Evolutionary conservation across 2,888 invertebrate genomes (phyloP).

Genomic region (Patella ulyssiponensis): DNA sequence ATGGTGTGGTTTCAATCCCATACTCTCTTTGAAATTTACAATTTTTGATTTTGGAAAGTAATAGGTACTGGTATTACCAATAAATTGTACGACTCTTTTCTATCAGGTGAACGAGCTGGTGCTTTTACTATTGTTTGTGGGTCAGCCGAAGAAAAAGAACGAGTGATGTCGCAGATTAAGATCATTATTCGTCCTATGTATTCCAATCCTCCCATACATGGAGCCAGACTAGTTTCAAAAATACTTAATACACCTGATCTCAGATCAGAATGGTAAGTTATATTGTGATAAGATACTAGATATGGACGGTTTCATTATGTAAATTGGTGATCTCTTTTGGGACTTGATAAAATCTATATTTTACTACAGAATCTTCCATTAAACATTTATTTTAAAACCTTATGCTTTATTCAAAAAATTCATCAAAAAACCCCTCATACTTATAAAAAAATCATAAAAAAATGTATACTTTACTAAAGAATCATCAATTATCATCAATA

Average conservation of each 20-base stretch:
- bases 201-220: conserved; percentile 96
- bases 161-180: conserved; percentile 92
- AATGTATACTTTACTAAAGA: too few species aligned
- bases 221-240: conserved; percentile 89
- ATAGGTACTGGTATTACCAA: neutral
- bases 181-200: conserved; percentile 96
- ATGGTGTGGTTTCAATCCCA: too few species aligned
- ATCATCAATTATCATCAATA: neutral
- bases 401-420: too few species aligned
- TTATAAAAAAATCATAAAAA: too few species aligned
- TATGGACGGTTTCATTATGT: too few species aligned
- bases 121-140: conserved; percentile 86
- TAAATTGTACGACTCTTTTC: conserved; percentile 20
- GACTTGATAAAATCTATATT: too few species aligned
- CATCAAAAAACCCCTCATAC: too few species aligned
- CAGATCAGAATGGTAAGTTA: conserved; percentile 77
- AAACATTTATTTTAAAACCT: too few species aligned
- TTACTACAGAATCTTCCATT: too few species aligned
- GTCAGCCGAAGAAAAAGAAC: conserved; percentile 83
- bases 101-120: conserved; percentile 90
- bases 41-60: too few species aligned
- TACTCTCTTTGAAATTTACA: neutral
- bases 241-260: conserved; percentile 84
- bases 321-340: too few species aligned
- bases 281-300: too few species aligned